Conservation (phyloP, 2,888 invertebrate genomes). For the Capitulum mitella region DNA sequence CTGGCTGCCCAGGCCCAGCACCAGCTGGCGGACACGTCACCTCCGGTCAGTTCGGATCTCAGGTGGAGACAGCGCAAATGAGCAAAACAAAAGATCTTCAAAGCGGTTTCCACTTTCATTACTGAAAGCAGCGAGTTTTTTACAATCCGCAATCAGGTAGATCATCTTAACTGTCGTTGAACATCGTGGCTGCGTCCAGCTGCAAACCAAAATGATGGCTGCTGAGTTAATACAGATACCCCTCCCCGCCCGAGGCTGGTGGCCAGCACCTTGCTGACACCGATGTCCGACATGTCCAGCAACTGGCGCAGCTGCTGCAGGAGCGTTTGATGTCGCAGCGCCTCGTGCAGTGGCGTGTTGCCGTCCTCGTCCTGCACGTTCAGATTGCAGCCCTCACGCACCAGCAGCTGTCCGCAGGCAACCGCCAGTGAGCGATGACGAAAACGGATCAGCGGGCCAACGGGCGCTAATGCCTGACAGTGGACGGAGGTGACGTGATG, state of each 20-base stretch:
- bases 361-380: constrained; percentile 97
- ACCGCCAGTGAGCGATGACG: too few relatives aligned
- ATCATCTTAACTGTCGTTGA: too few relatives aligned
- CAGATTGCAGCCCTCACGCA: constrained; percentile 84
- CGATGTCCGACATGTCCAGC: constrained; percentile 78
- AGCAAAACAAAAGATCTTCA: too few relatives aligned
- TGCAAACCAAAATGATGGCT: neutral
- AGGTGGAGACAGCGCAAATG: neutral
- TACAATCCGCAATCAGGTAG: too few relatives aligned
- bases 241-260: neutral
- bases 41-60: neutral
- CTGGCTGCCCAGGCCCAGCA: constrained; percentile 78
- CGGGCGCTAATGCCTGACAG: too few relatives aligned
- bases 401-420: constrained; percentile 57
- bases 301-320: constrained; percentile 87
- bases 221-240: neutral
- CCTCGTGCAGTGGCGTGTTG: constrained; percentile 78
- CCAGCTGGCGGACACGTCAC: constrained; percentile 47
- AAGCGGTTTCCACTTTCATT: too few relatives aligned
- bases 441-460: too few relatives aligned
- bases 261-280: constrained; percentile 35
- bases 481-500: too few relatives aligned
- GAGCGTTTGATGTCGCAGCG: constrained; percentile 90
- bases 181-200: too few relatives aligned
- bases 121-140: too few relatives aligned